Evolutionary conservation across 2,888 invertebrate genomes (phyloP).

Genomic region (Yponomeuta sedellus): DNA sequence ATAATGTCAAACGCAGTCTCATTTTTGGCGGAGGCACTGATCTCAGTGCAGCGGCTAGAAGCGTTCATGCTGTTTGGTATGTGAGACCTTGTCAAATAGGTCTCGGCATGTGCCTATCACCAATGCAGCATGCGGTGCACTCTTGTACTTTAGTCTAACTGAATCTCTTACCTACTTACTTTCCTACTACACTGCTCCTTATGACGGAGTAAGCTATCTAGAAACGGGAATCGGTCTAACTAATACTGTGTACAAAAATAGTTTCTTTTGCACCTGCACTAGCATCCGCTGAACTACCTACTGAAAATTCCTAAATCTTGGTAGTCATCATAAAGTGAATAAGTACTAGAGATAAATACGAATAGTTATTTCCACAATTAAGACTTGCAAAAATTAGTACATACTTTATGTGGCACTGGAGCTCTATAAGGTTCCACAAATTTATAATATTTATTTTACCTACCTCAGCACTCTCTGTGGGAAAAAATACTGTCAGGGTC

Average conservation of each 20-base stretch:
- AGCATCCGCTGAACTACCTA: too few relatives aligned
- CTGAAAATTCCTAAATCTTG: too few relatives aligned
- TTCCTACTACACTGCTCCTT: slow-evolving; percentile 9
- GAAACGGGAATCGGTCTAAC: slow-evolving; percentile 33
- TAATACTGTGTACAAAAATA: not conserved
- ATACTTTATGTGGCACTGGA: too few relatives aligned
- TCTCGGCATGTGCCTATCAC: slow-evolving; percentile 23
- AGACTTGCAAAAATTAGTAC: too few relatives aligned
- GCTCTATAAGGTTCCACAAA: too few relatives aligned
- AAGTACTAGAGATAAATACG: too few relatives aligned
- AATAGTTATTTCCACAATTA: too few relatives aligned
- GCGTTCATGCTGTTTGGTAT: slow-evolving; percentile 75
- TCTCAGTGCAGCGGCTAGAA: slow-evolving; percentile 78
- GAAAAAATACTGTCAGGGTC: too few relatives aligned
- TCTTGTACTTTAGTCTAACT: slow-evolving; percentile 17
- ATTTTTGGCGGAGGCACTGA: slow-evolving; percentile 76
- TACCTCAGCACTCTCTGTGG: too few relatives aligned
- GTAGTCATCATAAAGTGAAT: too few relatives aligned
- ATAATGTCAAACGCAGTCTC: slow-evolving; percentile 78
- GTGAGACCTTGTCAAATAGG: slow-evolving; percentile 35
- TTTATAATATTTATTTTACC: too few relatives aligned
- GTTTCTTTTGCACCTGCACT: too few relatives aligned
- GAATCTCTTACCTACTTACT: slow-evolving; percentile 10
- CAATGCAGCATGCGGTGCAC: slow-evolving; percentile 27
- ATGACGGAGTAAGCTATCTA: slow-evolving; percentile 25